Percentiles rank a stretch among this genome's conserved stretches.
phyloP scores from a whole-genome alignment of 2,888 invertebrate genomes.

The Sylvicola fuscatus region DNA sequence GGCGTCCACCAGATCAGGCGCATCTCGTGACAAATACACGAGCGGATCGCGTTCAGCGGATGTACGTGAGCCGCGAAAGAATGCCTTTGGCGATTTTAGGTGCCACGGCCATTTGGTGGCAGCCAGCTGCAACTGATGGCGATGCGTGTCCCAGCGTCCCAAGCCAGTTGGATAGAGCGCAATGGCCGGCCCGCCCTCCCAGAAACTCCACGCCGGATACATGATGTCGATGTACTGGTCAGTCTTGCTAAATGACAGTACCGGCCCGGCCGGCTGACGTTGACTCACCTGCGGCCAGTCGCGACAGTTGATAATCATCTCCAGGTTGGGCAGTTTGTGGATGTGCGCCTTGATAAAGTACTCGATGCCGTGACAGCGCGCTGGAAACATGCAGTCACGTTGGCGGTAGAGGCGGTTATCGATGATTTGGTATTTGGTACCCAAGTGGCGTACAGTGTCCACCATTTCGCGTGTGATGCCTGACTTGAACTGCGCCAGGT shows the following conservation, averaged over 20 bases:
- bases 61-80: conserved; percentile 90
- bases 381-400: conserved; percentile 75
- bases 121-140: conserved; percentile 45
- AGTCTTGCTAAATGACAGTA: conserved; percentile 91
- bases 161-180: conserved; percentile 81
- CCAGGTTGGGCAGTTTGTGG: conserved; percentile 54
- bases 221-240: conserved; percentile 70
- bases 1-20: conserved; percentile 68
- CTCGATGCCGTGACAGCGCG: conserved; percentile 78
- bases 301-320: conserved; percentile 70
- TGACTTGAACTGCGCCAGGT: conserved; percentile 44
- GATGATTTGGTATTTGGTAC: conserved; percentile 68
- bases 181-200: conserved; percentile 97
- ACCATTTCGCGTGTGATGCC: conserved; percentile 52
- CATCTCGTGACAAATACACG: conserved; percentile 53
- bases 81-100: conserved; percentile 46
- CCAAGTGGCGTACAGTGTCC: conserved; percentile 29
- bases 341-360: conserved; percentile 58
- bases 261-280: conserved; percentile 45
- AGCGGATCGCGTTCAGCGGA: conserved; percentile 77
- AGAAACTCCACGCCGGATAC: conserved; percentile 95
- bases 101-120: conserved; percentile 52
- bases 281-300: conserved; percentile 80
- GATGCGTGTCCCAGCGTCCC: conserved; percentile 80
- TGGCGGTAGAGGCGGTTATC: conserved; percentile 62